These are phyloP conservation scores for Champsocephalus gunnari DNA, from an alignment of 2,797 vertebrate genomes.

Conservation along the genomic window DNA sequence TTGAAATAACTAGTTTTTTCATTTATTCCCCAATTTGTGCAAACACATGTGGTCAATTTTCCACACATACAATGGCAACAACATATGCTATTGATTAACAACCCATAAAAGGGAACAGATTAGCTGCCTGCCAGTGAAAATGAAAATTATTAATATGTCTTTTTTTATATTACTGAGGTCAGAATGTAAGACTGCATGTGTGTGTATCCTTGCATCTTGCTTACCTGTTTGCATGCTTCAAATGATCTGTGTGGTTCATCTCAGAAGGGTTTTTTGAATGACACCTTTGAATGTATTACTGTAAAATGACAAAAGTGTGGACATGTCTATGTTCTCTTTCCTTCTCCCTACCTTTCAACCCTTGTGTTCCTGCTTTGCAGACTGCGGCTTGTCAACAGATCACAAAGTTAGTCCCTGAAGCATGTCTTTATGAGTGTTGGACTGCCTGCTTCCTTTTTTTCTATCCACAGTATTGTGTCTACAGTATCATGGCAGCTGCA, in stretches of 20 bases:
- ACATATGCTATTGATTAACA: too few relatives aligned
- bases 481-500: constrained; percentile 21
- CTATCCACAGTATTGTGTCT: background rate
- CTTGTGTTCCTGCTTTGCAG: constrained; percentile 68
- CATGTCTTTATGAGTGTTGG: constrained; percentile 48
- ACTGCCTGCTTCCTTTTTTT: constrained; percentile 2
- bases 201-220: constrained; percentile 16
- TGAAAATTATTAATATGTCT: background rate
- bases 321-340: constrained; percentile 22
- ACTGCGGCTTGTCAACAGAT: constrained; percentile 55
- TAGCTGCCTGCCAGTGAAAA: too few relatives aligned
- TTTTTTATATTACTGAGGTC: background rate
- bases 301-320: constrained; percentile 3
- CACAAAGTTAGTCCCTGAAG: constrained; percentile 79
- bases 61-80: too few relatives aligned
- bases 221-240: constrained; percentile 55
- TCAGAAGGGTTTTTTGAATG: constrained; percentile 56
- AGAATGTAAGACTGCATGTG: constrained; percentile 13
- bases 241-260: constrained; percentile 51
- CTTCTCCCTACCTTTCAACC: constrained; percentile 45
- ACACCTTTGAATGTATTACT: background rate
- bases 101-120: too few relatives aligned
- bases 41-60: too few relatives aligned
- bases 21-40: background rate
- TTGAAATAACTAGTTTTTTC: background rate